Evolutionary conservation across 1,140 invertebrate genomes (phyloP).

Genomic region (Scaptomyza pallida): DNA sequence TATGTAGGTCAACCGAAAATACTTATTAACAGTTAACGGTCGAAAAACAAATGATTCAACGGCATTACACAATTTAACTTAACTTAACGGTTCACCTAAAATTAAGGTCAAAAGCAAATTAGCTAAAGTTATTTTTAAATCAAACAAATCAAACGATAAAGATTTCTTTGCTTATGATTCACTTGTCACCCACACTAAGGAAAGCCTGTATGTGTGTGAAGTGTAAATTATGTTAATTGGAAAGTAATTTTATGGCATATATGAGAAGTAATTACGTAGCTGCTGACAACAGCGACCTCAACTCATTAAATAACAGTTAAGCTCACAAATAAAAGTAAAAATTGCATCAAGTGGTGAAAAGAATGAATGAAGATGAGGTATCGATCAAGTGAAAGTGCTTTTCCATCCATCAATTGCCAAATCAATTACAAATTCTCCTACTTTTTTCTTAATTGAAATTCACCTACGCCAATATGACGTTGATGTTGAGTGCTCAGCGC

Average conservation of each 20-base stretch:
- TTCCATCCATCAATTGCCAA: constrained; percentile 14
- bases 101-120: constrained; percentile 29
- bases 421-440: constrained; percentile 34
- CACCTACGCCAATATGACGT: background rate
- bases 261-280: constrained; percentile 33
- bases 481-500: background rate
- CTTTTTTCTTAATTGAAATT: constrained; percentile 16
- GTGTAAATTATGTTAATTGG: constrained; percentile 77
- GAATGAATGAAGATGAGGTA: constrained; percentile 15
- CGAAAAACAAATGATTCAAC: constrained; percentile 36
- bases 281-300: constrained; percentile 5
- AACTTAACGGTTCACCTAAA: constrained; percentile 14
- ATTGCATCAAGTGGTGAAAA: constrained; percentile 29
- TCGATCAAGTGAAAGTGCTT: constrained; percentile 42
- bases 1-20: constrained; percentile 13
- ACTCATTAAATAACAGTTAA: constrained; percentile 71
- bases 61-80: constrained; percentile 17
- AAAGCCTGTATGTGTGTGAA: constrained; percentile 23
- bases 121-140: constrained; percentile 18
- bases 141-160: constrained; percentile 19
- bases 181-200: constrained; percentile 24
- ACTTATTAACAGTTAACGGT: constrained; percentile 29
- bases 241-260: constrained; percentile 69
- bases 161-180: constrained; percentile 35
- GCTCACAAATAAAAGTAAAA: constrained; percentile 68